Conservation (phyloP, 64 coral and sea anemone species). For the Stichodactyla mertensii region DNA sequence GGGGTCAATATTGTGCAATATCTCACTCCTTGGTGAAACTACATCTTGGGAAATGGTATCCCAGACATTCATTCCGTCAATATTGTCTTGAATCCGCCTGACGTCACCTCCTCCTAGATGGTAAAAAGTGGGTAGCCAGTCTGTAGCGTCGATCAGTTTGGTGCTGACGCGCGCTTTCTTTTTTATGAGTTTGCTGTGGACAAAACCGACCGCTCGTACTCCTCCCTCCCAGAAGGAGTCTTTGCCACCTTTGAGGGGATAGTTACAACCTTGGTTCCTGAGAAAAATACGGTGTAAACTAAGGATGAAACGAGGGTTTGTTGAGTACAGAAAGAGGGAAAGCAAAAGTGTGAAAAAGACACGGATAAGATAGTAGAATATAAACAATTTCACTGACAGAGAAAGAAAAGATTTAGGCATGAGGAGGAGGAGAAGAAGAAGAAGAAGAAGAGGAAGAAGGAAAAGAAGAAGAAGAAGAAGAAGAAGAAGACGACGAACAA, state of each 20-base stretch:
- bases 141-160: slow-evolving; percentile 83
- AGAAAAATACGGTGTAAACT: background rate
- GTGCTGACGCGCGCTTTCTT: slow-evolving; percentile 82
- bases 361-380: no score
- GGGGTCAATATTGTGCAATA: slow-evolving; percentile 92
- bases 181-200: slow-evolving; percentile 79
- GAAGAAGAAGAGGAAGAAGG: background rate
- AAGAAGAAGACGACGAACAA: background rate
- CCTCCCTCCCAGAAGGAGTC: slow-evolving; percentile 99
- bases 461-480: background rate
- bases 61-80: slow-evolving; percentile 90
- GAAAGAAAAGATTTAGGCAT: no score
- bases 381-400: no score
- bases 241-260: slow-evolving; percentile 88
- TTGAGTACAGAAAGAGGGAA: no score
- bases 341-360: no score
- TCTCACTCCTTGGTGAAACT: slow-evolving; percentile 66
- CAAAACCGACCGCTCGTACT: slow-evolving; percentile 83
- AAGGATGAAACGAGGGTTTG: no score
- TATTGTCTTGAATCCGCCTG: slow-evolving; percentile 32
- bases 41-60: slow-evolving; percentile 70
- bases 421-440: no score
- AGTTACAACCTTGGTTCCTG: slow-evolving; percentile 98
- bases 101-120: slow-evolving; percentile 89
- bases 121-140: slow-evolving; percentile 98